Conservation (phyloP, 2,113 vertebrate genomes). For the Archilochus colubris region DNA sequence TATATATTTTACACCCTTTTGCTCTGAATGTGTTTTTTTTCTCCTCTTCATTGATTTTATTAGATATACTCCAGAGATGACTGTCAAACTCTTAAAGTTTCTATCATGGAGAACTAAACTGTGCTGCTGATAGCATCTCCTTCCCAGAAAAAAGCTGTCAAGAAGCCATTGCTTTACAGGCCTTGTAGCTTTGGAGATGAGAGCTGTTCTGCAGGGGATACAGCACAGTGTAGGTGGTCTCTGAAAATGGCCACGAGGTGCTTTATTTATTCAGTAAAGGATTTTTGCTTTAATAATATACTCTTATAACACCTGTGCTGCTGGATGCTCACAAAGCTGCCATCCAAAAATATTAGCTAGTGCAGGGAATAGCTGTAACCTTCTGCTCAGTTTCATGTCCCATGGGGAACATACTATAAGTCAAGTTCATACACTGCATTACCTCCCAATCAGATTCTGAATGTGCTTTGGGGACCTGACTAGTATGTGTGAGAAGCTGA, state of each 20-base stretch:
- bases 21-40: neutral
- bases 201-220: neutral
- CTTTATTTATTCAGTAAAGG: neutral
- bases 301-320: neutral
- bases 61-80: neutral
- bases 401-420: neutral
- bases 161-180: neutral
- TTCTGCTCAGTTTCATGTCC: neutral
- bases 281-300: neutral
- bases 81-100: neutral
- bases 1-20: neutral
- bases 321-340: neutral
- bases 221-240: neutral
- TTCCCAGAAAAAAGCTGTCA: neutral
- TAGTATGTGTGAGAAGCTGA: neutral
- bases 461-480: neutral
- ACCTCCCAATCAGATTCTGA: neutral
- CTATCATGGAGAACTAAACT: rapidly evolving
- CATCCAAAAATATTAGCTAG: neutral
- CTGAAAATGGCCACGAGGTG: neutral
- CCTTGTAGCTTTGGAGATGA: neutral
- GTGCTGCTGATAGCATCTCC: neutral
- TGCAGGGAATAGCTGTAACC: neutral
- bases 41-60: neutral
- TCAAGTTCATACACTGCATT: neutral